phyloP scores from a whole-genome alignment of 2,888 invertebrate species.

The Nomada fucata region DNA sequence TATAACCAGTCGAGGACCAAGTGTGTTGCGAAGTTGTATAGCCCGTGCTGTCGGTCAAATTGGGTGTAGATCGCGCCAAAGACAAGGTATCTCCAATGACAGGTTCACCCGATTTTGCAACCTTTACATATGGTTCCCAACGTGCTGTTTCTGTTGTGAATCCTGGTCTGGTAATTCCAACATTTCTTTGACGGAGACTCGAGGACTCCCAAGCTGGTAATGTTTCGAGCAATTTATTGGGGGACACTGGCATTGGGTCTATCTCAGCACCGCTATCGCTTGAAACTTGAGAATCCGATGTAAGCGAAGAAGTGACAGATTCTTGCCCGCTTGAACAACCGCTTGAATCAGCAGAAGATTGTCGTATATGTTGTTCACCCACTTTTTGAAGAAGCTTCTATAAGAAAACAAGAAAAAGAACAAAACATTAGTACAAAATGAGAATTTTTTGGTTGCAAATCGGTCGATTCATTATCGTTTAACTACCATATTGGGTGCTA shows the following conservation, averaged over 20 bases:
- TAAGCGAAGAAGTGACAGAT: conserved; percentile 86
- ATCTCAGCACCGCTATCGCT: conserved; percentile 83
- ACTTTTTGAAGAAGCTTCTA: conserved; percentile 82
- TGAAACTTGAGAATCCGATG: conserved; percentile 85
- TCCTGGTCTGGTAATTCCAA: conserved; percentile 70
- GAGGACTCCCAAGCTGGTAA: conserved; percentile 80
- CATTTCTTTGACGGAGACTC: conserved; percentile 81
- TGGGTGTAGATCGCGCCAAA: conserved; percentile 81
- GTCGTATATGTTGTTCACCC: conserved; percentile 81
- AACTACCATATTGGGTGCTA: conserved; percentile 84
- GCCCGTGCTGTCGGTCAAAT: conserved; percentile 78
- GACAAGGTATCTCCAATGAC: conserved; percentile 76
- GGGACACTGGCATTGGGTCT: conserved; percentile 76
- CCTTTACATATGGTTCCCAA: conserved; percentile 81
- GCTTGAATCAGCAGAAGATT: conserved; percentile 85
- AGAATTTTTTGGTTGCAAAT: neutral
- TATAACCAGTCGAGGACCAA: conserved; percentile 79
- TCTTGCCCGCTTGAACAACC: conserved; percentile 87
- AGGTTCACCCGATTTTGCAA: conserved; percentile 76
- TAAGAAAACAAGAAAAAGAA: conserved; percentile 8
- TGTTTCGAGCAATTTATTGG: conserved; percentile 78
- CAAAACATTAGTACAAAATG: neutral
- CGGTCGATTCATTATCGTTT: neutral
- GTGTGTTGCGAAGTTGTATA: conserved; percentile 79
- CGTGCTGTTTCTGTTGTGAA: conserved; percentile 67